Evolutionary conservation across 1,140 invertebrate species (phyloP), one percentile per base, ranked within the genome.

Genomic region (Bradysia coprophila): DNA sequence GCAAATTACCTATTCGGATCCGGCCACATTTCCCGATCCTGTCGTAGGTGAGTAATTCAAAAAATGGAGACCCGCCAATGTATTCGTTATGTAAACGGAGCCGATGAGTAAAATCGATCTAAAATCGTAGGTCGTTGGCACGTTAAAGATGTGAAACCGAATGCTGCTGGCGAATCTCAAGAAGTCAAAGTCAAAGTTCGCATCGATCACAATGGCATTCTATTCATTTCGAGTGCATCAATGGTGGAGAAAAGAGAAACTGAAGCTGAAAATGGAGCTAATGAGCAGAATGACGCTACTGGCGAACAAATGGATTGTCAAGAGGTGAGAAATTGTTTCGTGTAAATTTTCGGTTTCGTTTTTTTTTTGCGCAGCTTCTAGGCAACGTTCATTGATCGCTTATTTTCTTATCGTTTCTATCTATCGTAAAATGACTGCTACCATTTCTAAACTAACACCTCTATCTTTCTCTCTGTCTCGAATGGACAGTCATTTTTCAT

Each of bases 111-210:
- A n/a, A n/a, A n/a, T n/a, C n/a, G n/a, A n/a, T n/a, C n/a, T n/a
- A n/a, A n/a, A n/a, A n/a, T n/a, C n/a, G n/a, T 57, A 89, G 85
- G 85, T 45, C 66, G 72, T 41, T 96, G 85, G 71, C 69, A 72
- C 15, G 76, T 97, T 19, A 78, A 79, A 43, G 85, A 92, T 53
- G 77, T 97, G 1, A 77, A 80, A 49, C 83, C 87, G 38, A 76
- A 76, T 31, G 51, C 78, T n/a, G 83, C 89, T 48, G 91, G 89
- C 4, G 87, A 90, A 51, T 76, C 76, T 21, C 79, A 88, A 38
- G 95, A 95, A 64, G 80, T 98, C 0, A 96, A 96, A 62, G 78
- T 98, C 0, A 98, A 97, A 67, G 86, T 92, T 5, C 71, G 91
- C 46, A 69, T 98, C 16, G 95, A 95, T 63, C 66, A 85, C 13